These are phyloP conservation scores for Melieria picta DNA, from an alignment of 2,888 invertebrate species.

Conservation along the genomic window DNA sequence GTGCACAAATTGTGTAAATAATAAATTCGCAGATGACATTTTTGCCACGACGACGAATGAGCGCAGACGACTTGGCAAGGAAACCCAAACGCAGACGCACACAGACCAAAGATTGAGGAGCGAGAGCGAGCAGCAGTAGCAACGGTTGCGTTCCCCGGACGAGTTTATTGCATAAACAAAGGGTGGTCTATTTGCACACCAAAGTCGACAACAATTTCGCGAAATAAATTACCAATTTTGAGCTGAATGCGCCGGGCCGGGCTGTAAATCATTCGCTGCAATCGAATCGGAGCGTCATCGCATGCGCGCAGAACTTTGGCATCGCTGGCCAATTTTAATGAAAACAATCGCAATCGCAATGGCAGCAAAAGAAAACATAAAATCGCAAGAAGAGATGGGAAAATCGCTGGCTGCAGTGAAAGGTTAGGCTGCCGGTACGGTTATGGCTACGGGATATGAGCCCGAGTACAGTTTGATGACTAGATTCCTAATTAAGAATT, in stretches of 20 bases:
- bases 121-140: too few relatives aligned
- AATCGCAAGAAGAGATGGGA: too few relatives aligned
- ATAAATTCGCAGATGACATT: slow-evolving; percentile 38
- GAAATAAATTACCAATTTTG: slow-evolving; percentile 52
- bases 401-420: too few relatives aligned
- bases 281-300: too few relatives aligned
- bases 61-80: slow-evolving; percentile 39
- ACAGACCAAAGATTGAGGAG: too few relatives aligned
- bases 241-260: slow-evolving; percentile 45
- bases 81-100: background rate
- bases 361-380: too few relatives aligned
- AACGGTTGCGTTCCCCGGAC: too few relatives aligned
- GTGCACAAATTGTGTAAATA: slow-evolving; percentile 17
- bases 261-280: slow-evolving; percentile 44
- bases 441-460: background rate
- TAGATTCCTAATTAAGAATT: slow-evolving; percentile 22
- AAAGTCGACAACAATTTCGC: slow-evolving; percentile 46
- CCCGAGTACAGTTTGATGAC: background rate
- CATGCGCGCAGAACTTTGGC: too few relatives aligned
- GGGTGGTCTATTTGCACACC: slow-evolving; percentile 46
- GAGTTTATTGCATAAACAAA: background rate
- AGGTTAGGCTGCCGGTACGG: too few relatives aligned
- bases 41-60: slow-evolving; percentile 45
- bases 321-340: too few relatives aligned
- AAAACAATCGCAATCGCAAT: too few relatives aligned